These are phyloP conservation scores for Aporophyla nigra DNA, from an alignment of 2,888 invertebrate genomes.

Conservation along the genomic window DNA sequence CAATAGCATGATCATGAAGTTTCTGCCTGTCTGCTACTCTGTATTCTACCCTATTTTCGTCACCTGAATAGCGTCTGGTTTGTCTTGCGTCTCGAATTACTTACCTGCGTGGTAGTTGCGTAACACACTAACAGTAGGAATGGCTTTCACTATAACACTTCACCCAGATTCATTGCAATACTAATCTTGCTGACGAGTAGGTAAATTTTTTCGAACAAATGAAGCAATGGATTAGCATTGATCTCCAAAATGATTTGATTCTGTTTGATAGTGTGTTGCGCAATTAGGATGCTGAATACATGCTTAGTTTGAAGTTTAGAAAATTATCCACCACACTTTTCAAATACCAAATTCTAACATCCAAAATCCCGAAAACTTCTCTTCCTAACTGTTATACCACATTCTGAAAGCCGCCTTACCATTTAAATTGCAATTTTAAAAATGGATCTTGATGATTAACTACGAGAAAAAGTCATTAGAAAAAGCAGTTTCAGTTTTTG, in stretches of 20 bases:
- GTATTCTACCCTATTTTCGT: background rate
- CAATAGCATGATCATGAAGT: background rate
- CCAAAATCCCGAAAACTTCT: background rate
- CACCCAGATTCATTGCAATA: too few species aligned
- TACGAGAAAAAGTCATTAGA: conserved; percentile 1
- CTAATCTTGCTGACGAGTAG: too few species aligned
- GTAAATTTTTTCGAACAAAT: too few species aligned
- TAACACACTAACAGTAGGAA: too few species aligned
- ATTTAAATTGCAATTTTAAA: background rate
- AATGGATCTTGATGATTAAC: background rate
- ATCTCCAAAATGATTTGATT: too few species aligned
- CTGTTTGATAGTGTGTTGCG: too few species aligned
- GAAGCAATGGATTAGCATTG: too few species aligned
- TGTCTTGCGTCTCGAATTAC: too few species aligned
- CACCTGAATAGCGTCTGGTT: background rate
- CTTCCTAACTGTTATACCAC: background rate
- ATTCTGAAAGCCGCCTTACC: background rate
- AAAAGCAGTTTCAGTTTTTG: conserved; percentile 7
- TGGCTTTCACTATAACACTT: background rate
- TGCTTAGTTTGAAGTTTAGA: background rate
- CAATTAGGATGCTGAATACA: too few species aligned
- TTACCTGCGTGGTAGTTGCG: too few species aligned
- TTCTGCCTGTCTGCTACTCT: background rate
- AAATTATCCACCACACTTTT: background rate
- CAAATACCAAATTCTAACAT: background rate